Evolutionary conservation across 2,797 vertebrate genomes (phyloP).

Genomic region (Mormyrops boulengeri): DNA sequence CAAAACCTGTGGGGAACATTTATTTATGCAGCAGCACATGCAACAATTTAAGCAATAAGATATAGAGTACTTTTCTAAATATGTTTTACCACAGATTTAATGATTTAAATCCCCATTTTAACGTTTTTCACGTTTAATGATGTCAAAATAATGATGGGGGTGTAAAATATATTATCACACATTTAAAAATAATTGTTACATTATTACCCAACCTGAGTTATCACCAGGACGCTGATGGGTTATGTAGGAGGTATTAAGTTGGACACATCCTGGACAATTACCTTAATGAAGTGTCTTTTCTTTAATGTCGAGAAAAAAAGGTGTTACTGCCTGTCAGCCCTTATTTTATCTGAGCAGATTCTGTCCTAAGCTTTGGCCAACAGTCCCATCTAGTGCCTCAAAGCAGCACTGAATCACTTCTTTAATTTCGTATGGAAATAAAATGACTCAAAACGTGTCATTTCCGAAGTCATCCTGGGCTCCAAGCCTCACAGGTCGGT

Average conservation of each 20-base stretch:
- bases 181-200: conserved; percentile 1
- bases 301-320: neutral
- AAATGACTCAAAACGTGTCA: neutral
- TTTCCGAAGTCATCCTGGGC: neutral
- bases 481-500: neutral
- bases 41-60: neutral
- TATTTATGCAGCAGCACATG: neutral
- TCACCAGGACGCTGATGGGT: neutral
- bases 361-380: neutral
- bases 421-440: neutral
- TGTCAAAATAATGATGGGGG: conserved; percentile 3
- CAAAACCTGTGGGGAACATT: neutral
- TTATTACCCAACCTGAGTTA: neutral
- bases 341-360: neutral
- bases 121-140: conserved; percentile 5
- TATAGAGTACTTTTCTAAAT: neutral
- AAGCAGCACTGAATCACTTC: neutral
- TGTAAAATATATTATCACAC: conserved; percentile 9
- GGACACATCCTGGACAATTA: neutral
- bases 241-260: neutral
- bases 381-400: conserved; percentile 18
- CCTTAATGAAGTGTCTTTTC: neutral
- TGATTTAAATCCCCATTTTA: neutral
- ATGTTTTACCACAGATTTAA: neutral
- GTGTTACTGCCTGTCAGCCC: neutral